Evolutionary conservation across 2,113 vertebrate species (phyloP).

Genomic region (Cynocephalus volans): DNA sequence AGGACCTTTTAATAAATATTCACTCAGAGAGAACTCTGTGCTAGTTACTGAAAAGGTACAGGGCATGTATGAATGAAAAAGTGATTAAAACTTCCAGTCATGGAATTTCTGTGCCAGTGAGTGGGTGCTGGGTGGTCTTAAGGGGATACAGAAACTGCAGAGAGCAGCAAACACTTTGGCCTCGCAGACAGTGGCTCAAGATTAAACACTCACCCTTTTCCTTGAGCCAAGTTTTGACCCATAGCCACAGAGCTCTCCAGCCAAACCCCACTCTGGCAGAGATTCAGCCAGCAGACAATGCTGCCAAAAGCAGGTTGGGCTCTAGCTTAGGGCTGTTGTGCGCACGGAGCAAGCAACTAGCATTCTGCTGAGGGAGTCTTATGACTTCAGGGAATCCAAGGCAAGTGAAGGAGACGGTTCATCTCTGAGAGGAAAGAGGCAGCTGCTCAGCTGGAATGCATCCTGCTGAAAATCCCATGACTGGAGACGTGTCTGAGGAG

Average conservation of each 20-base stretch:
- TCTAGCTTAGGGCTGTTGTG: constrained; percentile 70
- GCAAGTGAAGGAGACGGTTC: constrained; percentile 62
- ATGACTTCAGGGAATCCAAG: constrained; percentile 80
- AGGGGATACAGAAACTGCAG: constrained; percentile 31
- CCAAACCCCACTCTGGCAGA: constrained; percentile 77
- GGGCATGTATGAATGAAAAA: constrained; percentile 18
- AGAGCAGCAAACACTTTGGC: constrained; percentile 22
- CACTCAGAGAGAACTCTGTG: not conserved
- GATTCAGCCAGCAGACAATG: constrained; percentile 61
- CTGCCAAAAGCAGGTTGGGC: constrained; percentile 80
- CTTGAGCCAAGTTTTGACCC: constrained; percentile 71
- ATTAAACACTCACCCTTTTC: constrained; percentile 66
- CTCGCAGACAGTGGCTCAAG: constrained; percentile 8
- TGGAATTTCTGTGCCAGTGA: constrained; percentile 22
- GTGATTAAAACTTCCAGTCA: not conserved
- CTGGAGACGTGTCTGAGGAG: constrained; percentile 53
- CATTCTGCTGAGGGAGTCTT: constrained; percentile 73
- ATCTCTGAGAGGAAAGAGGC: constrained; percentile 60
- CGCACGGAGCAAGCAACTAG: constrained; percentile 55
- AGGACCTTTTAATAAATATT: constrained; percentile 22
- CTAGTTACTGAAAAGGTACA: constrained; percentile 6
- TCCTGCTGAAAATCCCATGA: constrained; percentile 62
- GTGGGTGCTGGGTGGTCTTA: constrained; percentile 52
- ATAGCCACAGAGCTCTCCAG: constrained; percentile 73
- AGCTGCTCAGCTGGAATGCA: constrained; percentile 76